These are phyloP conservation scores for Lycia hirtaria DNA, from an alignment of 2,888 invertebrate genomes.

Conservation along the genomic window DNA sequence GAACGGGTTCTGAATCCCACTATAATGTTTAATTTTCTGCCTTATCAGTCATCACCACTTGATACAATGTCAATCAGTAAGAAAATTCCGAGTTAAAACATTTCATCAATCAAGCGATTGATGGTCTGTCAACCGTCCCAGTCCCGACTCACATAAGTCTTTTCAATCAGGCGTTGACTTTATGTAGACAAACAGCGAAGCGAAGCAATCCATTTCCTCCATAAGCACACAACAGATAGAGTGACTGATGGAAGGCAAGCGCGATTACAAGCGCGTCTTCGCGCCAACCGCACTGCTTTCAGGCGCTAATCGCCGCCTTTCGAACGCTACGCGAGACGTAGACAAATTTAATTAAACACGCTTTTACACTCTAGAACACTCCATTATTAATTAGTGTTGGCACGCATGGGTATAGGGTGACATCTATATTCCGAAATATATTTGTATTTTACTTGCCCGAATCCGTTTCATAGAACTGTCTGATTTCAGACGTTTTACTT, in stretches of 20 bases:
- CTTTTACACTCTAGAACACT: slow-evolving; percentile 63
- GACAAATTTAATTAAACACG: slow-evolving; percentile 75
- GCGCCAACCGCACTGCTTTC: slow-evolving; percentile 60
- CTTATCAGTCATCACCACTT: too few relatives aligned
- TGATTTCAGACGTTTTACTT: too few relatives aligned
- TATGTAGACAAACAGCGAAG: slow-evolving; percentile 16
- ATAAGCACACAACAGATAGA: slow-evolving; percentile 12
- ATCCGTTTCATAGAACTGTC: too few relatives aligned
- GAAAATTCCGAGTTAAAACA: not conserved
- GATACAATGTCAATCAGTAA: not conserved
- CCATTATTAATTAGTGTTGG: slow-evolving; percentile 66
- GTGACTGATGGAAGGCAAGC: slow-evolving; percentile 41
- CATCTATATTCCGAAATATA: too few relatives aligned
- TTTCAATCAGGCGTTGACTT: slow-evolving; percentile 18
- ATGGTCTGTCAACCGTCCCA: slow-evolving; percentile 7
- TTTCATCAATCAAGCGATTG: slow-evolving; percentile 15
- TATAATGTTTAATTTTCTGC: too few relatives aligned
- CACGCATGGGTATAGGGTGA: slow-evolving; percentile 39
- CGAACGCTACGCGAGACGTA: slow-evolving; percentile 67
- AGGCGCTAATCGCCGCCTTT: slow-evolving; percentile 73
- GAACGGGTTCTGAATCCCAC: too few relatives aligned
- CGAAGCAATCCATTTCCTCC: slow-evolving; percentile 19
- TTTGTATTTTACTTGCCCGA: too few relatives aligned
- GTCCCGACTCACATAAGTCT: slow-evolving; percentile 4
- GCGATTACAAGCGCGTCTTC: slow-evolving; percentile 52